phyloP scores from a whole-genome alignment of 2,797 vertebrate species.

The Parauchenoglanis punctatus region DNA sequence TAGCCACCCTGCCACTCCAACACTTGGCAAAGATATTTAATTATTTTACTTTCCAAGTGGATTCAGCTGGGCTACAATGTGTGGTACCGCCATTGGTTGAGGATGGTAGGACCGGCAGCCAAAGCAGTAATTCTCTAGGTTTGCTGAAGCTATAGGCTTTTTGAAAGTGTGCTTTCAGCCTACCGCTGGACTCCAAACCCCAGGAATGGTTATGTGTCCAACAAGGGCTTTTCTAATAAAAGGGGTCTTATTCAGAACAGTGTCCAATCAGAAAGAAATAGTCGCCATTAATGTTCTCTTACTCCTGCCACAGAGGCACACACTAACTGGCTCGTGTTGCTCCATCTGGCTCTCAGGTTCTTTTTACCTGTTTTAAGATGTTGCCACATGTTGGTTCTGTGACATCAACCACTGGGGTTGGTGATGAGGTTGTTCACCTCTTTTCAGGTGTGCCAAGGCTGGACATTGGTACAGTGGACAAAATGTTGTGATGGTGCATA shows the following conservation, averaged over 20 bases:
- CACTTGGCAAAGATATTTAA: neutral
- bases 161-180: neutral
- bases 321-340: neutral
- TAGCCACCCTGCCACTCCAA: neutral
- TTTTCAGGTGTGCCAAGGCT: neutral
- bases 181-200: neutral
- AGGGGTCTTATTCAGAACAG: neutral
- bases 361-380: neutral
- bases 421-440: neutral
- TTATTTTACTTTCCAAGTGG: neutral
- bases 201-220: neutral
- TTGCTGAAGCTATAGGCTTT: neutral
- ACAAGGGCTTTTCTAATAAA: neutral
- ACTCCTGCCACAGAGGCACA: neutral
- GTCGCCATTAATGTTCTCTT: neutral
- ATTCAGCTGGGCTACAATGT: no score
- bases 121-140: neutral
- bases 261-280: neutral
- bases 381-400: no score
- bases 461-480: neutral
- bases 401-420: neutral
- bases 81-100: neutral
- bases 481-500: neutral
- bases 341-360: no score
- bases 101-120: neutral